These are phyloP conservation scores for Delichon dasypus DNA, from an alignment of 2,797 vertebrate species.

Conservation along the genomic window DNA sequence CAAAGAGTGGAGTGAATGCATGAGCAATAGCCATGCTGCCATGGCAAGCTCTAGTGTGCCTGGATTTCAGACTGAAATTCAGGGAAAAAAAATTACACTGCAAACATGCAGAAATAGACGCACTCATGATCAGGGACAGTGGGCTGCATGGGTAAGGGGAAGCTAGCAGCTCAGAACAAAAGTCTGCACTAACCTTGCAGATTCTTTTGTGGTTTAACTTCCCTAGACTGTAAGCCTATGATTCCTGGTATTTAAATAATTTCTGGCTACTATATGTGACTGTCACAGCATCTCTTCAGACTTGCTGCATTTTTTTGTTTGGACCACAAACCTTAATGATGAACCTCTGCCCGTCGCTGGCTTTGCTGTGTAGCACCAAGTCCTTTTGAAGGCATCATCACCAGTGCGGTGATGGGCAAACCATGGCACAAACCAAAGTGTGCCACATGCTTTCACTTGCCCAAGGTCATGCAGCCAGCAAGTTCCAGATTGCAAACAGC, in stretches of 20 bases:
- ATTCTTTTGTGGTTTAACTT: neutral
- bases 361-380: neutral
- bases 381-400: neutral
- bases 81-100: neutral
- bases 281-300: neutral
- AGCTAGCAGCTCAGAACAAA: neutral
- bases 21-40: neutral
- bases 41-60: neutral
- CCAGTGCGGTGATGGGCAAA: neutral
- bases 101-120: neutral
- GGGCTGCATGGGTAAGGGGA: neutral
- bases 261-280: neutral
- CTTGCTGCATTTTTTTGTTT: neutral
- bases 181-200: neutral
- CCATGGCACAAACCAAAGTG: neutral
- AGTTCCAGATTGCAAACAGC: neutral
- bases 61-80: neutral
- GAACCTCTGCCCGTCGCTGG: neutral
- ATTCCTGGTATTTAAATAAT: neutral
- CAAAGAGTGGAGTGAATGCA: neutral
- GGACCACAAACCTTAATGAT: neutral
- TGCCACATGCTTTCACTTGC: neutral
- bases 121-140: neutral
- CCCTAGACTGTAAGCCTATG: neutral
- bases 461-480: neutral